A percentile compares a stretch with the other conserved stretches of the same genome.
These are phyloP conservation scores for Pogonognathellus flavescens DNA, from an alignment of 1,140 invertebrate genomes.

Conservation along the genomic window DNA sequence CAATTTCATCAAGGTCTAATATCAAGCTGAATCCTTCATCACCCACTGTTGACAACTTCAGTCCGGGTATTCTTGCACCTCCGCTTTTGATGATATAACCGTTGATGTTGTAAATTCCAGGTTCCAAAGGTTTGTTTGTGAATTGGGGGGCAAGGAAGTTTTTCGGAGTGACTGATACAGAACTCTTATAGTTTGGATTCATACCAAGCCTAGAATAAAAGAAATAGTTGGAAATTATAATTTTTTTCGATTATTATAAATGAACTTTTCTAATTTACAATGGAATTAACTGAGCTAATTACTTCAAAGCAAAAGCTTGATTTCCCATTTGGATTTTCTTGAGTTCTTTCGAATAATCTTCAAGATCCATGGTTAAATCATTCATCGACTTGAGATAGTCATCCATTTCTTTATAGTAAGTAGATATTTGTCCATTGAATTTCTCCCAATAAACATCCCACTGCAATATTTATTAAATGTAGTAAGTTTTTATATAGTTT, in stretches of 20 bases:
- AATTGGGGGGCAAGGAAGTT: not conserved
- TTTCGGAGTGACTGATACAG: not conserved
- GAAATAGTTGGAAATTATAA: too few species aligned
- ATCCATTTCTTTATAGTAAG: slow-evolving; percentile 1
- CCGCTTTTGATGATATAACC: not conserved
- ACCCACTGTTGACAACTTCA: not conserved
- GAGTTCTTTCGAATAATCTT: slow-evolving; percentile 26
- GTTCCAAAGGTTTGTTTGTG: not conserved
- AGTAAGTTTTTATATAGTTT: not conserved
- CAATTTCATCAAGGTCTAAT: slow-evolving; percentile 21
- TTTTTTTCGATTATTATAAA: too few species aligned
- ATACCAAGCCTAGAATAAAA: not conserved
- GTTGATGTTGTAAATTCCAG: slow-evolving; percentile 22
- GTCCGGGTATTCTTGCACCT: slow-evolving; percentile 7
- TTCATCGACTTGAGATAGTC: slow-evolving; percentile 6
- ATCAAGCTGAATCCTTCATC: not conserved
- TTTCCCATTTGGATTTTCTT: slow-evolving; percentile 22
- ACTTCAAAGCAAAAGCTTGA: slow-evolving; percentile 30
- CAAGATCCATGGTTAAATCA: slow-evolving; percentile 25
- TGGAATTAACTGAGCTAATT: too few species aligned
- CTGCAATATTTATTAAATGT: not conserved
- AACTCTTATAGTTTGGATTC: slow-evolving; percentile 13
- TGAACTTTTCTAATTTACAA: too few species aligned
- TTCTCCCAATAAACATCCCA: slow-evolving; percentile 14
- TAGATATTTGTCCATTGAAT: slow-evolving; percentile 26